Evolutionary conservation across 2,888 invertebrate genomes (phyloP), one percentile per base, ranked within the genome.

Genomic region (Acleris laterana): DNA sequence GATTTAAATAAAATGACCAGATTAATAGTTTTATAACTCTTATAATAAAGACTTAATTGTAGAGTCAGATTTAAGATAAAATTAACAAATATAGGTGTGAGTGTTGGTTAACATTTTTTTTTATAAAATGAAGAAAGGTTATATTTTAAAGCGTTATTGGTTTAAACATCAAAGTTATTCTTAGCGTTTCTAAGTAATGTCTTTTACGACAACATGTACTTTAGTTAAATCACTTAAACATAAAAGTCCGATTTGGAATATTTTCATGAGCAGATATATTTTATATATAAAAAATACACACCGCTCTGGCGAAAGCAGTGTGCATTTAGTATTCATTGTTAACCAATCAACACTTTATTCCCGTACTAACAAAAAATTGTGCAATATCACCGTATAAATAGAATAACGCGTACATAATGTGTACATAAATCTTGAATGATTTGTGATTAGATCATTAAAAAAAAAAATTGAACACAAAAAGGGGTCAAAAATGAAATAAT

Each of bases 1-100:
- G 90, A 88, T 92, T 90, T 92, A 90, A 91, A 92, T 90, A 87
- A 91, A 92, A 92, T 93, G 92, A 93, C 93, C 93, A 93, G 93
- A 93, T 93, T 93, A 93, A 90, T 92, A 89, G 85, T 87, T 90
- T 88, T 85, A 88, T 81, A 85, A 83, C 81, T 88, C 88, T 91
- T 87, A 89, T 88, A 88, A 89, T 87, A 88, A 72, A 84, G 85
- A 85, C 88, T 89, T 89, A 90, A 87, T 83, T 79, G 81, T 84
- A 87, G 77, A 85, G 90, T 90, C 90, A 89, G 85, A 85, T 87
- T 88, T 90, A 89, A 85, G 86, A 85, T 87, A 85, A 90, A 85
- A 87, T 84, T 90, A 92, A 90, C 86, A 90, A 87, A 85, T 89
- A 85, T 88, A 89, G 82, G 82, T 89, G 90, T 92, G 90, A 91